Percentiles rank a stretch among this genome's conserved stretches.
These are phyloP conservation scores for Diachasmimorpha longicaudata DNA, from an alignment of 1,140 invertebrate genomes.

Conservation along the genomic window DNA sequence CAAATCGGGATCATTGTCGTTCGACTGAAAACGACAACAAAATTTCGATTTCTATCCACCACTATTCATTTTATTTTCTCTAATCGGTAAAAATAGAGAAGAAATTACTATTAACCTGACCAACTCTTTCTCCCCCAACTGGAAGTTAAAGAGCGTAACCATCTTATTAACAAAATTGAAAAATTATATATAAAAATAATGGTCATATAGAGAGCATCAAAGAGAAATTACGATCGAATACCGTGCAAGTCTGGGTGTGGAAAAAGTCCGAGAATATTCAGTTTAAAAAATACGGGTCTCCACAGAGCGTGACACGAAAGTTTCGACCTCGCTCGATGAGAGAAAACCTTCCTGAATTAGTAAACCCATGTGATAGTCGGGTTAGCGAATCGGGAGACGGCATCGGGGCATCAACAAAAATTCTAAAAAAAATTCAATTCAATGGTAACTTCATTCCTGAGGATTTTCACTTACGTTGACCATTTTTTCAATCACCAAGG, in stretches of 20 bases:
- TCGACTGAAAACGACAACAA: too few species aligned
- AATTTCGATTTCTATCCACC: too few species aligned
- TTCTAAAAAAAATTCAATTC: neutral
- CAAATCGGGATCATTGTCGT: too few species aligned
- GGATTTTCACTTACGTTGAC: slow-evolving; percentile 18
- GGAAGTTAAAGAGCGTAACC: slow-evolving; percentile 19
- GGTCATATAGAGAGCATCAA: neutral
- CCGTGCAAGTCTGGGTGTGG: neutral
- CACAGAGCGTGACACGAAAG: slow-evolving; percentile 27
- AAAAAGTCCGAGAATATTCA: neutral
- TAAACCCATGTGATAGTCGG: neutral
- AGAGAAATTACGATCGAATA: slow-evolving; percentile 27
- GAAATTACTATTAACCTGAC: neutral
- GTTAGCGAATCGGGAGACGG: too few species aligned
- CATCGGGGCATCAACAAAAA: neutral
- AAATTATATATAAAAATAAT: neutral
- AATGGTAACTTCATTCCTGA: too few species aligned
- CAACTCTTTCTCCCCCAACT: neutral
- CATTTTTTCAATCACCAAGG: neutral
- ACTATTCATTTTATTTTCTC: neutral
- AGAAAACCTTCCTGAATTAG: slow-evolving; percentile 21
- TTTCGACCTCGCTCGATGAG: slow-evolving; percentile 22
- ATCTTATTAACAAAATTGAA: neutral
- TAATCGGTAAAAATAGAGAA: neutral
- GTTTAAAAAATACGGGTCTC: slow-evolving; percentile 22